Base-by-base conservation (phyloP, 2,113 vertebrate species). In the Struthidea cinerea region DNA sequence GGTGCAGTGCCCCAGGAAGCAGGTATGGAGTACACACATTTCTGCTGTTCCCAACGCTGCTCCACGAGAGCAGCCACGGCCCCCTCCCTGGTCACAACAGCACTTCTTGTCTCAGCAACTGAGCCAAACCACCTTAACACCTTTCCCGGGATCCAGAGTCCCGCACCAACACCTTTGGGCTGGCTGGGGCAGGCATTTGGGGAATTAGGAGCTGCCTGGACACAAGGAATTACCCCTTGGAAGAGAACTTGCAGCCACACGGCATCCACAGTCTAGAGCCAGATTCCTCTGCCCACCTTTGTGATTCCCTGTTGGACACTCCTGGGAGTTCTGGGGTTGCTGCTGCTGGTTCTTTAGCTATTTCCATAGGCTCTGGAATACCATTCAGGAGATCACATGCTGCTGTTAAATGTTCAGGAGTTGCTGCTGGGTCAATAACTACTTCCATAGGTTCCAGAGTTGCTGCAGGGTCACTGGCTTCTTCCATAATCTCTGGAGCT, bases 231-330 rank as follows among this genome's bases (percentile, higher is more conserved):
- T n/a, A 37, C 13, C 68, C 63, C 46, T 44, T 3, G 5, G 82
- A 47, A 56, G 23, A 20, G 67, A 89, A 21, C 28, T 18, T 50
- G 63, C 6, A 6, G 32, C 52, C 56, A 68, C 26, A 7, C 27
- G 61, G 19, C 60, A 77, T 21, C 37, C 33, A 44, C 42, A 60
- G 6, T 1, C 3, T 11, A 42, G 56, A 53, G 35, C 23, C 61
- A 80, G 37, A 44, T 7, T 59, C 35, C 79, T 73, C 35, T 71
- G 82, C 95, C 77, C 85, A 97, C 96, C 94, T 93, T 63, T 53
- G 44, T 0, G 28, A 21, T 30, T 79, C 39, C 55, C 39, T 24
- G 39, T 6, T 32, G 44, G 87, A 74, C 19, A 10, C 64, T 42
- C 39, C 74, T 20, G 59, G 44, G 33, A 56, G 49, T 12, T 87